Percentiles rank a stretch among this genome's conserved stretches.
These are phyloP conservation scores for Atrina japonica DNA, from an alignment of 2,888 invertebrate species.

Conservation along the genomic window DNA sequence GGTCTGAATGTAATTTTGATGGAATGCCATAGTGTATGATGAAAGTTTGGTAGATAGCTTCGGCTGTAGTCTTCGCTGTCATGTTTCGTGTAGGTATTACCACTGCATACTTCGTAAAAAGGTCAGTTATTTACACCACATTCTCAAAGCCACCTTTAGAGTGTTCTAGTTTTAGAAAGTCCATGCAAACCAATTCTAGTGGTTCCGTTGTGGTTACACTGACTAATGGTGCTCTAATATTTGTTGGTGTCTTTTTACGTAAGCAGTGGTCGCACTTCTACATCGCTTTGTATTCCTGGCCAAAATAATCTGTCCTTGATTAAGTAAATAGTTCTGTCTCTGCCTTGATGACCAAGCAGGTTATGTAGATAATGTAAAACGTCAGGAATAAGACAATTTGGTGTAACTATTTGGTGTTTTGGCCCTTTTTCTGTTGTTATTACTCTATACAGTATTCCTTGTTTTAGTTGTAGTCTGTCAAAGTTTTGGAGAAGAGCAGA, in stretches of 20 bases:
- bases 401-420: constrained; percentile 30
- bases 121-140: constrained; percentile 34
- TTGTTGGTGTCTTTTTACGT: constrained; percentile 15
- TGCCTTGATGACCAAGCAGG: constrained; percentile 41
- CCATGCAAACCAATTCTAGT: constrained; percentile 36
- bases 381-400: neutral
- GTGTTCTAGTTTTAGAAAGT: constrained; percentile 32
- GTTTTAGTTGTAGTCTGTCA: neutral
- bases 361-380: constrained; percentile 32
- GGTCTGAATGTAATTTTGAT: constrained; percentile 40
- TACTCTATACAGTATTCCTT: constrained; percentile 25
- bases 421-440: neutral
- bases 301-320: constrained; percentile 29
- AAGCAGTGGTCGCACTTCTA: constrained; percentile 28
- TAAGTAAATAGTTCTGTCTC: constrained; percentile 29
- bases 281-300: constrained; percentile 24
- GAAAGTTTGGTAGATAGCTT: constrained; percentile 36
- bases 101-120: no score
- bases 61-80: constrained; percentile 44
- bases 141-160: constrained; percentile 20
- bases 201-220: constrained; percentile 26
- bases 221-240: constrained; percentile 26
- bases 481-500: no score
- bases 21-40: constrained; percentile 46
- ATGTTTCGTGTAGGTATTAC: constrained; percentile 42